phyloP scores from a whole-genome alignment of 2,888 invertebrate species.

The Tinea trinotella region DNA sequence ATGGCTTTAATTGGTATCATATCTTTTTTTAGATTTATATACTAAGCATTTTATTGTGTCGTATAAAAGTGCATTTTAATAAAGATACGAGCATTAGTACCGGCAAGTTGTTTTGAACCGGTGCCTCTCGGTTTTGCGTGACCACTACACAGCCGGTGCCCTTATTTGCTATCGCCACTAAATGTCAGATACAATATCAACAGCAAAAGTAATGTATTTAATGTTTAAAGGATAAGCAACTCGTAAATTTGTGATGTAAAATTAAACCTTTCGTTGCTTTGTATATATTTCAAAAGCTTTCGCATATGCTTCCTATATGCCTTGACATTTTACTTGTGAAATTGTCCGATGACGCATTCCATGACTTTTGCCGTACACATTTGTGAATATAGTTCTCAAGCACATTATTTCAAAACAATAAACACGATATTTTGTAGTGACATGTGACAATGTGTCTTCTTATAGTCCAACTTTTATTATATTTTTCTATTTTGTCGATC shows the following conservation, averaged over 20 bases:
- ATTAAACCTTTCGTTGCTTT: not conserved
- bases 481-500: not conserved
- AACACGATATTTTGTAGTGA: not conserved
- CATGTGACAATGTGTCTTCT: not conserved
- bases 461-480: not conserved
- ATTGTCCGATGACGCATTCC: slow-evolving; percentile 8
- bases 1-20: no score
- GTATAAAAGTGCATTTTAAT: no score
- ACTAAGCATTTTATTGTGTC: no score
- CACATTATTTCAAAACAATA: not conserved
- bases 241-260: not conserved
- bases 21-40: no score
- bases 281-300: slow-evolving; percentile 4
- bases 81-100: no score
- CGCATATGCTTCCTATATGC: slow-evolving; percentile 3
- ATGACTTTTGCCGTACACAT: not conserved
- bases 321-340: slow-evolving; percentile 17
- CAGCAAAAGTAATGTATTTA: no score
- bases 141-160: no score
- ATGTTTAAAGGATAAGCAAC: no score
- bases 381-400: not conserved
- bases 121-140: no score
- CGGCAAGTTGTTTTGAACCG: no score
- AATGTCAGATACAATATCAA: no score
- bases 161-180: no score